Base-by-base conservation (phyloP, 2,888 invertebrate genomes). In the Drosophila kokeensis region DNA sequence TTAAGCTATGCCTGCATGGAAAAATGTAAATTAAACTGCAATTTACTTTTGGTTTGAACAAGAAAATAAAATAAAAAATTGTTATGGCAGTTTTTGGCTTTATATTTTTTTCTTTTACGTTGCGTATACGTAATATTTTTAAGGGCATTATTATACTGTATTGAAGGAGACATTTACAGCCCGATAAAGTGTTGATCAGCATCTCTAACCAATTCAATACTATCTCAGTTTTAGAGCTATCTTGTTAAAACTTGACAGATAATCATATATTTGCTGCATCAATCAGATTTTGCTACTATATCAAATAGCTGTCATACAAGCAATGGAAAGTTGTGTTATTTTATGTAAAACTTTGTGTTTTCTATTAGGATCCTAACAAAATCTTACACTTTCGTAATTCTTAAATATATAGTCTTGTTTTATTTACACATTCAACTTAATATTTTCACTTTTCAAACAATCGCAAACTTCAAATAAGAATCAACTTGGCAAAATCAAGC, bases 131-230 rank as follows among this genome's bases (percentile, higher is more conserved):
- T 38, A 38, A 55, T 38, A 55, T 11, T 27, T 27, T 4, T 4
- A 7, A 4, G 1, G 1, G 0, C 6, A 21, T 21, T 21, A 4
- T 42, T 21, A 21, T 4, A 3, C 21, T 21, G 3, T 1, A 2
- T 2, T 6, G 11, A 21, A 7, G 13, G 13, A 15, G 7, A 4
- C 0, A 15, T 13, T 21, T 45, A 1, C 7, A 2, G 2, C 1
- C 7, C 42, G 4, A 13, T 21, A 1, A 42, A 42, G 13, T 42
- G 0, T 4, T 7, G 21, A 45, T 2, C 4, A 45, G 7, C 42
- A 21, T 7, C 3, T 36, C 7, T 36, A 3, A 3, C 2, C 18
- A 38, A 18, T 38, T 38, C 1, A 18, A 18, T 38, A 38, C 3
- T 36, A 36, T 36, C 36, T 7, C 36, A 36, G 36, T 7, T 7